Percentiles rank a stretch among this genome's conserved stretches.
Conservation (phyloP, 2,113 vertebrate genomes). For the Psilopsiagon aymara region DNA sequence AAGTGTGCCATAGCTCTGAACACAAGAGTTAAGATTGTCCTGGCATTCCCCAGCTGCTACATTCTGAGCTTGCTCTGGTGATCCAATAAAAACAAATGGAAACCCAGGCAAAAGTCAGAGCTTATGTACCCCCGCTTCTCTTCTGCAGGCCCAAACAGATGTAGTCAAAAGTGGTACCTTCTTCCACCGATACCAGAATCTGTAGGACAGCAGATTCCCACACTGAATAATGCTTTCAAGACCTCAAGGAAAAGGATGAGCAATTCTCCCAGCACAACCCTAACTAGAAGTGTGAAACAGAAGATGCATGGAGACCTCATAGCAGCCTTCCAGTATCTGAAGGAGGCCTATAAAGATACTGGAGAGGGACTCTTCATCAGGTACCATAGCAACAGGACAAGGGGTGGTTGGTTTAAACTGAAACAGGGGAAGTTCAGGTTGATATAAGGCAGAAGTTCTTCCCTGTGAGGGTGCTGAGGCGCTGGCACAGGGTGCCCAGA, state of each 20-base stretch:
- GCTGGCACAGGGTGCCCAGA: too few species aligned
- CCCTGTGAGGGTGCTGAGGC: too few species aligned
- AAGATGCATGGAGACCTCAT: not conserved
- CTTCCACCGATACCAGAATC: not conserved
- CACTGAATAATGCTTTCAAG: not conserved
- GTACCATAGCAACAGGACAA: not conserved
- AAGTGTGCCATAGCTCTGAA: not conserved
- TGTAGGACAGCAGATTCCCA: not conserved
- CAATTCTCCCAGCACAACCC: not conserved
- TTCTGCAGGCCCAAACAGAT: not conserved
- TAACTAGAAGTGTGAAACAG: not conserved
- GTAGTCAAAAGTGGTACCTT: fast-evolving
- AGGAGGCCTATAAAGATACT: not conserved
- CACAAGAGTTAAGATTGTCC: not conserved
- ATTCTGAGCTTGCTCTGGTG: not conserved
- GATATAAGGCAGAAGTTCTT: too few species aligned
- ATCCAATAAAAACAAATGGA: not conserved
- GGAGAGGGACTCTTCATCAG: not conserved
- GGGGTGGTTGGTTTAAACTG: not conserved
- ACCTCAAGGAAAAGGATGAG: not conserved
- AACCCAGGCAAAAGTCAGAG: not conserved
- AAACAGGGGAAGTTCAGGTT: not conserved
- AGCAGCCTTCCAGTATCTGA: not conserved
- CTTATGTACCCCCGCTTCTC: not conserved
- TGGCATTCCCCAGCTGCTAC: not conserved